Conservation (phyloP, 2,113 vertebrate species). For the Bubalus kerabau region DNA sequence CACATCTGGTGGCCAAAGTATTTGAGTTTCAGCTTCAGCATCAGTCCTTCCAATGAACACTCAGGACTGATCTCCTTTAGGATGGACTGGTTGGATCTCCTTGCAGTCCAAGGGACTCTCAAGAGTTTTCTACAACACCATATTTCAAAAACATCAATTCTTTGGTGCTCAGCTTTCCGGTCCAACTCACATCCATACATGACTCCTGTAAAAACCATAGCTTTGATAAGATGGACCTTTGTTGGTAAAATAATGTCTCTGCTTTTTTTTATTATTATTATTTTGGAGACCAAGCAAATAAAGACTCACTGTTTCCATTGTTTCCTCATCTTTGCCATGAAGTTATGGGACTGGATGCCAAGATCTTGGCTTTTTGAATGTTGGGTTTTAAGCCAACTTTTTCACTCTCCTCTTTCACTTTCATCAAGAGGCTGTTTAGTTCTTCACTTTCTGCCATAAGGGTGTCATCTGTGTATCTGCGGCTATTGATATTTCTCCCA, state of each 20-base stretch:
- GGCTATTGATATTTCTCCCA: neutral
- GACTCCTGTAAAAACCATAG: neutral
- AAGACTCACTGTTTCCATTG: neutral
- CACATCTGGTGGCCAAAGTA: neutral
- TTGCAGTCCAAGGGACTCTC: neutral
- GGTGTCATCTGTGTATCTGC: neutral
- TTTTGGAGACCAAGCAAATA: neutral
- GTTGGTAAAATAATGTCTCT: neutral
- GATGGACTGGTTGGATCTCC: neutral
- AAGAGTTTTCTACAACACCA: neutral
- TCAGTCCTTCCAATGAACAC: neutral
- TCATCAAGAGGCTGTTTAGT: neutral
- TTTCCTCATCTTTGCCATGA: neutral
- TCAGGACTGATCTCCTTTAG: neutral
- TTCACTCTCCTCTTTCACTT: neutral
- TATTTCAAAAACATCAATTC: neutral
- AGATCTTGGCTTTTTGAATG: neutral
- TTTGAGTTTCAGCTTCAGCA: neutral
- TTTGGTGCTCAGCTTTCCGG: neutral
- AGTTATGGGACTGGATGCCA: neutral
- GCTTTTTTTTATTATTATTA: neutral
- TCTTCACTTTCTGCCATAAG: neutral
- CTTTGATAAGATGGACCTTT: neutral
- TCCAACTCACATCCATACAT: neutral
- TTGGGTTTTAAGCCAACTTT: neutral